Base-by-base conservation (phyloP, 2,113 vertebrate genomes). In the Peromyscus leucopus region DNA sequence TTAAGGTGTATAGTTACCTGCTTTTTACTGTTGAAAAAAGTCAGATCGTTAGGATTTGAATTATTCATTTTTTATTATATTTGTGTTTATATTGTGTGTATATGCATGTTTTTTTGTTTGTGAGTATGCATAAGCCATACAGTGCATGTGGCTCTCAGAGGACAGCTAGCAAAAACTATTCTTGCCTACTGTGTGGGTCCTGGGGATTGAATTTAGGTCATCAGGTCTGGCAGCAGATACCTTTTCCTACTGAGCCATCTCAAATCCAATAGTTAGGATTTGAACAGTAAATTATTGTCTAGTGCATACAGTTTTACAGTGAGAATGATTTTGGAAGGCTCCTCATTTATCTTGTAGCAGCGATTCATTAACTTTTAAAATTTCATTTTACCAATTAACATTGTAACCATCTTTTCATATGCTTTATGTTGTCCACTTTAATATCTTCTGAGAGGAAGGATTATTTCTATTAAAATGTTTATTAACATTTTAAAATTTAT, bases 21-120 rank as follows among this genome's bases (percentile, higher is more conserved):
- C 61, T 65, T 63, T 57, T 90, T 51, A 87, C 15, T 48, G 61
- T 87, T 83, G 11, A 92, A 89, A 92, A 86, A 94, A 8, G 57
- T 90, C 22, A 92, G 61, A 55, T 71, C 87, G 15, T 80, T 42
- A 57, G 15, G 10, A 72, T 85, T 91, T 91, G n/a, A 46, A 51
- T 55, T 51, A 71, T 48, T 51, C 28, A 33, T 51, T 48, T 83
- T 46, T 69, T 87, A 67, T 69, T 86, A 51, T 11, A 69, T 8
- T 36, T 51, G 16, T 36, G 36, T 51, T 67, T 87, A 69, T 48
- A 67, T 63, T 22, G 17, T 80, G 28, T 80, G 51, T 8, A n/a
- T 26, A 57, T 82, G 8, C 7, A 12, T 83, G 21, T 80, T 59
- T 82, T 11, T 17, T 42, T 85, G 61, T 65, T 42, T 65, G 39